Evolutionary conservation across 2,888 invertebrate genomes (phyloP).

Genomic region (Tachina lurida): DNA sequence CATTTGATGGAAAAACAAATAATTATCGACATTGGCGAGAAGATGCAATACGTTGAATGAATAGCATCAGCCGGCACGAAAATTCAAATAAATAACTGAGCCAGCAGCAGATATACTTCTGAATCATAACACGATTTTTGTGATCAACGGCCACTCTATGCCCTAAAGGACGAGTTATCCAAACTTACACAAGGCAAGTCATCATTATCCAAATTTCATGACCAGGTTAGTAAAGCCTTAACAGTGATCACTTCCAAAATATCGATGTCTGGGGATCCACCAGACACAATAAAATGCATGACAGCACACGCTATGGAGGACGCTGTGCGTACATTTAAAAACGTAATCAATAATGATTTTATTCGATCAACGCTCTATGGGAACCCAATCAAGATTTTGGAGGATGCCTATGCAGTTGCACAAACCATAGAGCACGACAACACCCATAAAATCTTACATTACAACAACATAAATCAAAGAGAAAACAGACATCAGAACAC

Average conservation of each 20-base stretch:
- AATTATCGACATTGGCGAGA: constrained; percentile 1
- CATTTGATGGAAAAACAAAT: too few relatives aligned
- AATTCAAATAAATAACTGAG: not conserved
- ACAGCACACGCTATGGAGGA: not conserved
- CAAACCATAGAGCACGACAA: not conserved
- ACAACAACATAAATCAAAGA: not conserved
- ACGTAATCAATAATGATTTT: not conserved
- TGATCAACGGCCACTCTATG: not conserved
- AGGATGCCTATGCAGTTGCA: not conserved
- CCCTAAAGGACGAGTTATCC: not conserved
- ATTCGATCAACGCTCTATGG: not conserved
- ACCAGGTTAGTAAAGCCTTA: not conserved
- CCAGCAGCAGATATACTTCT: constrained; percentile 2
- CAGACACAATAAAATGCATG: not conserved
- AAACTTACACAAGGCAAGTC: not conserved
- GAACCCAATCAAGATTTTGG: too few relatives aligned
- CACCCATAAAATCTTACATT: not conserved
- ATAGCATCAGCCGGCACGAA: not conserved
- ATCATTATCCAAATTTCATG: too few relatives aligned
- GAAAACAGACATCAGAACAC: too few relatives aligned
- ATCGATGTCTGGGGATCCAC: not conserved
- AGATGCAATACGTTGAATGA: not conserved
- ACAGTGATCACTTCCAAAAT: not conserved
- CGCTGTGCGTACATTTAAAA: not conserved
- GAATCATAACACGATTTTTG: not conserved